A percentile compares a stretch with the other conserved stretches of the same genome.
Evolutionary conservation across 2,888 invertebrate genomes (phyloP).

Genomic region (Thereva nobilitata): DNA sequence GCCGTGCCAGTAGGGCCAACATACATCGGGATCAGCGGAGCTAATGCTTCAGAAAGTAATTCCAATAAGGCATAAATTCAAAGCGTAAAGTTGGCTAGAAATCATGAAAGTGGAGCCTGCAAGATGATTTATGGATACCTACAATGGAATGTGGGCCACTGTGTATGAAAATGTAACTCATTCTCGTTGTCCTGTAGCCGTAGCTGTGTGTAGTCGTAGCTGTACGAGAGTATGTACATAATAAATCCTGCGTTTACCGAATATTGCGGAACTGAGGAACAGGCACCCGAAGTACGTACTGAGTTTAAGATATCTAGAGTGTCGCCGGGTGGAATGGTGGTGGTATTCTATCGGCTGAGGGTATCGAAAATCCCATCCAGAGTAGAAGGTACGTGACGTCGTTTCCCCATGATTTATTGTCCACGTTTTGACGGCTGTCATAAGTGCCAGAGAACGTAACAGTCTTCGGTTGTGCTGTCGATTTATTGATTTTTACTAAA

Average conservation of each 20-base stretch:
- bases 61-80: background rate
- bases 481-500: slow-evolving; percentile 29
- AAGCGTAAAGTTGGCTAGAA: background rate
- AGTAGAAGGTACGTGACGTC: slow-evolving; percentile 5
- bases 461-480: slow-evolving; percentile 2
- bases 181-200: slow-evolving; percentile 7
- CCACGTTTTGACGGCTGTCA: slow-evolving; percentile 15
- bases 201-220: too few relatives aligned
- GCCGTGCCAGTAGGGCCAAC: too few relatives aligned
- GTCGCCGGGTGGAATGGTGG: slow-evolving; percentile 9
- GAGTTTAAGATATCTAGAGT: background rate
- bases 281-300: background rate
- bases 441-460: background rate
- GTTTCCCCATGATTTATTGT: slow-evolving; percentile 23
- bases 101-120: slow-evolving; percentile 19
- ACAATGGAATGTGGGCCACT: slow-evolving; percentile 10
- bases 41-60: too few relatives aligned
- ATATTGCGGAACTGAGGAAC: background rate
- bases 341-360: background rate
- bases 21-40: too few relatives aligned
- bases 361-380: slow-evolving; percentile 7
- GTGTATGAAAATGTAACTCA: slow-evolving; percentile 21
- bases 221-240: background rate
- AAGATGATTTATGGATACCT: slow-evolving; percentile 16
- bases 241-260: slow-evolving; percentile 13